Base-by-base conservation (phyloP, 2,797 vertebrate species). In the Danio choprae region DNA sequence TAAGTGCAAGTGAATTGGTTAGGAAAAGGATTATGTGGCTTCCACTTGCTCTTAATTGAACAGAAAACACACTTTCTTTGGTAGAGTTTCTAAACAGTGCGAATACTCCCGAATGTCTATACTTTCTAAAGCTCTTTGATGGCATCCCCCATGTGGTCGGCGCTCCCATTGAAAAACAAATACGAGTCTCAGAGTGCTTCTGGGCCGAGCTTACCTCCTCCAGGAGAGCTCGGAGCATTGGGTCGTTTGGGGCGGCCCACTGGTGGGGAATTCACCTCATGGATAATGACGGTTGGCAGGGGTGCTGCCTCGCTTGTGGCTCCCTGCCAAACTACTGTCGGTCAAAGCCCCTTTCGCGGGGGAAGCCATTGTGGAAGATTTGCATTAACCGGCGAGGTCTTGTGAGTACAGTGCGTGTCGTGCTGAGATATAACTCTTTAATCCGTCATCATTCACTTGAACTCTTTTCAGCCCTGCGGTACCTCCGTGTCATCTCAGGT, bases 241-340 rank as follows among this genome's bases (percentile, higher is more conserved):
- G 70, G 90, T 88, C 88, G 89, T 88, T 67, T 85, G 79, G 29
- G 81, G 84, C 81, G 88, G 87, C 91, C 90, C 90, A 81, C 79
- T 83, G 88, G 90, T 84, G 86, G 87, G 40, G 89, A 93, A 92
- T 91, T 91, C 92, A 91, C 87, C 90, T 92, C 87, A 84, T 87
- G 87, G 88, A 89, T 85, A 89, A 94, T 92, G 91, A 92, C 90
- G 91, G 92, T 90, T 94, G 91, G 92, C 88, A 91, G 89, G 92
- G 91, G 92, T 91, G 88, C 91, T 81, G 86, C 91, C 90, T 64
- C 83, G 87, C 90, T 88, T 89, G 87, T 92, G 79, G 9, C 87
- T 90, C 88, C 77, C 84, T 87, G 83, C 90, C 86, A 88, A 86
- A 84, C 75, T 89, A 86, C 83, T 93, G 92, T 90, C 92, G 92